phyloP scores from a whole-genome alignment of 2,888 invertebrate species.

The Zygogramma bicolorata region DNA sequence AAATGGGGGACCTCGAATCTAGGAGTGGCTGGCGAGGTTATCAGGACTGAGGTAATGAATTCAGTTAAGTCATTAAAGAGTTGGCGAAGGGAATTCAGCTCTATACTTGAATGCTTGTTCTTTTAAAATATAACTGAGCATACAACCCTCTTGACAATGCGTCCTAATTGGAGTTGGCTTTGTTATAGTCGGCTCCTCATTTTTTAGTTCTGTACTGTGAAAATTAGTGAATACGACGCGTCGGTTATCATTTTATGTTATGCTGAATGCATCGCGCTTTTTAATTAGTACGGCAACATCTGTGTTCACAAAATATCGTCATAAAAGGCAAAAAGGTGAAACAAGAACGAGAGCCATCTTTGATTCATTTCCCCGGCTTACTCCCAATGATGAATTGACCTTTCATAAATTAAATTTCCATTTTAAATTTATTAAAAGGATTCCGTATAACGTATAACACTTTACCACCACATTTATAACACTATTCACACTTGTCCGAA shows the following conservation, averaged over 20 bases:
- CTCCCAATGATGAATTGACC: not conserved
- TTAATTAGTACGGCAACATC: constrained; percentile 65
- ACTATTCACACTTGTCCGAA: too few relatives aligned
- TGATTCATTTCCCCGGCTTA: constrained; percentile 34
- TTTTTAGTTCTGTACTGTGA: constrained; percentile 53
- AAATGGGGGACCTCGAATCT: constrained; percentile 19
- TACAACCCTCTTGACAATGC: constrained; percentile 58
- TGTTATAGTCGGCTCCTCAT: constrained; percentile 57
- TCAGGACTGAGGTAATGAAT: constrained; percentile 50
- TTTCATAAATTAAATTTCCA: not conserved
- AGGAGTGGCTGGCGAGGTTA: constrained; percentile 28
- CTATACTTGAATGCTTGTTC: constrained; percentile 55
- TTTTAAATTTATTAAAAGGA: too few relatives aligned
- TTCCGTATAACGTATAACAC: too few relatives aligned
- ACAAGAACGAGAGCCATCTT: constrained; percentile 45
- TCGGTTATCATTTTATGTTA: constrained; percentile 57
- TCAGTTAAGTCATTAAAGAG: constrained; percentile 57
- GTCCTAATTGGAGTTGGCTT: constrained; percentile 60
- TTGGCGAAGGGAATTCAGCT: constrained; percentile 54
- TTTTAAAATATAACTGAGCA: constrained; percentile 58
- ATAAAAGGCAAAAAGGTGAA: constrained; percentile 53
- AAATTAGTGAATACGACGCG: constrained; percentile 57
- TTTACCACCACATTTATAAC: too few relatives aligned
- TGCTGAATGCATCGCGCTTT: constrained; percentile 58
- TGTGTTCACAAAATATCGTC: constrained; percentile 61